phyloP scores from a whole-genome alignment of 2,113 vertebrate genomes.

The Rhea pennata region DNA sequence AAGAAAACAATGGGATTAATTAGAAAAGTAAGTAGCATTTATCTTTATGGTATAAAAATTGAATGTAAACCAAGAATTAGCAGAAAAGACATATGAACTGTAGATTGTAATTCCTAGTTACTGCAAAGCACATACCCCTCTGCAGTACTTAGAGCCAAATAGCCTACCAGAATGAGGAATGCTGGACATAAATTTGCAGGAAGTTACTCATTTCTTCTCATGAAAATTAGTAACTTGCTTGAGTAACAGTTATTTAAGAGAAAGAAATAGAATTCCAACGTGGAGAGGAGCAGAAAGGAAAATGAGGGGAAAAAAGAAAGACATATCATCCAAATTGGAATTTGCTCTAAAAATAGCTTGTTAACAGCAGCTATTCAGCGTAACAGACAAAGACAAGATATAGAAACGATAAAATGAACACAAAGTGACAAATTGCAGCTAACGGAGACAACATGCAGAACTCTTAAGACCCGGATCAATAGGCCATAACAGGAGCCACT shows the following conservation, averaged over 20 bases:
- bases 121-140: not conserved
- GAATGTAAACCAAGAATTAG: not conserved
- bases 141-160: not conserved
- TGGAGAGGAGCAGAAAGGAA: not conserved
- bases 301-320: not conserved
- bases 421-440: not conserved
- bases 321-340: not conserved
- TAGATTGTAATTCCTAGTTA: not conserved
- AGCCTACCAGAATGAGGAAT: not conserved
- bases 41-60: not conserved
- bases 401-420: not conserved
- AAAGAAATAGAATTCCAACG: not conserved
- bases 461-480: not conserved
- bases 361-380: not conserved
- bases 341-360: not conserved
- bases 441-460: not conserved
- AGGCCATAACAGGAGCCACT: not conserved
- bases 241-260: not conserved
- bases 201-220: not conserved
- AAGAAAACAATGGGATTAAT: not conserved
- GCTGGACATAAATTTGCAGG: not conserved
- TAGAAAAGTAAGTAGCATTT: not conserved
- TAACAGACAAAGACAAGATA: slow-evolving; percentile 1
- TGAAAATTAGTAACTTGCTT: not conserved
- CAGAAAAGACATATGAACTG: not conserved